A percentile compares a stretch with the other conserved stretches of the same genome.
These are phyloP conservation scores for Vanessa cardui DNA, from an alignment of 2,888 invertebrate species.

Conservation along the genomic window DNA sequence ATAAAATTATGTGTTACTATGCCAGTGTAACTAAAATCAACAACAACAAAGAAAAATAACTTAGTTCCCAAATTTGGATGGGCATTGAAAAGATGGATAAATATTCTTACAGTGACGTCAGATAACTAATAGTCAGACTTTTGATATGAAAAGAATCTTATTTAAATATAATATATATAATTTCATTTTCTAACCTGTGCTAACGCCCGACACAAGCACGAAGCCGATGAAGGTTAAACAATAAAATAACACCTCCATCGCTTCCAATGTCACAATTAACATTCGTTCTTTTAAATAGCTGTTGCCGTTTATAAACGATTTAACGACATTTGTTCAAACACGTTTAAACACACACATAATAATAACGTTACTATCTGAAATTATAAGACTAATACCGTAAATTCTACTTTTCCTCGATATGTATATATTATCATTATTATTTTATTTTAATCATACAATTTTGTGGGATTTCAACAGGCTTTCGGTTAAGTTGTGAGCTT, in stretches of 20 bases:
- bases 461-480: no score
- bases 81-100: no score
- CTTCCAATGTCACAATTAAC: not conserved
- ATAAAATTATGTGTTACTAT: no score
- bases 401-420: not conserved
- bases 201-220: not conserved
- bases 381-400: not conserved
- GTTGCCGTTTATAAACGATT: not conserved
- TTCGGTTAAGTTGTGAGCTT: no score
- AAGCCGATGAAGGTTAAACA: not conserved
- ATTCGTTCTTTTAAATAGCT: not conserved
- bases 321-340: slow-evolving; percentile 8
- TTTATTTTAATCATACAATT: not conserved
- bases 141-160: no score
- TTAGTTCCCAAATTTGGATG: no score
- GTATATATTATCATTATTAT: no score
- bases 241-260: slow-evolving; percentile 3
- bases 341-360: not conserved
- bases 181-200: not conserved
- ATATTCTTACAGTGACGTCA: no score
- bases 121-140: no score
- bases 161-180: not conserved
- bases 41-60: no score
- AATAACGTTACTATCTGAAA: not conserved
- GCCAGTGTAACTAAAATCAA: no score